These are phyloP conservation scores for Coreoperca whiteheadi DNA, from an alignment of 2,113 vertebrate species.

Conservation along the genomic window DNA sequence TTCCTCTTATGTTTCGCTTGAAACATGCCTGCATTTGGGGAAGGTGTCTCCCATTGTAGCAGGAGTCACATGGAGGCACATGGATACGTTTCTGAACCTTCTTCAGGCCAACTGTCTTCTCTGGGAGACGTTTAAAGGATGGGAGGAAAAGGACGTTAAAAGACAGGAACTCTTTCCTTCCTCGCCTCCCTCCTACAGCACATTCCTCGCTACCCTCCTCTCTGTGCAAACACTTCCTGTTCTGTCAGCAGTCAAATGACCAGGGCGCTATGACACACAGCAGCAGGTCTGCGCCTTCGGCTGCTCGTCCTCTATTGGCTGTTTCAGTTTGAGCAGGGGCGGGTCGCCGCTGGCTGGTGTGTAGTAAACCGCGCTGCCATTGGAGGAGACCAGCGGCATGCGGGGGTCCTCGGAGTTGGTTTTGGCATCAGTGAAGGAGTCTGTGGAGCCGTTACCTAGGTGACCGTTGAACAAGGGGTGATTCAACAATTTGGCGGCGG, in stretches of 20 bases:
- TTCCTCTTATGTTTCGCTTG: conserved; percentile 21
- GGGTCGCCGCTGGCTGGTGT: conserved; percentile 95
- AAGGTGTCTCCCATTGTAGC: neutral
- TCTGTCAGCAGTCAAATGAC: conserved; percentile 21
- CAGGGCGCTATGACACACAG: conserved; percentile 88
- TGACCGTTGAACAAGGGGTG: conserved; percentile 92
- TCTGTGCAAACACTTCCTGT: conserved; percentile 48
- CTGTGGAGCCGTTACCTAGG: conserved; percentile 86
- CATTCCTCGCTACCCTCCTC: neutral
- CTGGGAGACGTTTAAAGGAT: conserved; percentile 25
- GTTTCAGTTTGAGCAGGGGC: conserved; percentile 93
- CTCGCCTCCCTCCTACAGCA: conserved; percentile 21
- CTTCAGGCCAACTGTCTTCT: conserved; percentile 3
- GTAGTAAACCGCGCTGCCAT: conserved; percentile 92
- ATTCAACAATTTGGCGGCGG: conserved; percentile 91
- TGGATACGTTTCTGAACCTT: conserved; percentile 2
- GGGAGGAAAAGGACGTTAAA: conserved; percentile 23
- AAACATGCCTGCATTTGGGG: conserved; percentile 13
- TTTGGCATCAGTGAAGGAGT: conserved; percentile 81
- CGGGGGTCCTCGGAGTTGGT: conserved; percentile 87
- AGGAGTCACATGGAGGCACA: conserved; percentile 24
- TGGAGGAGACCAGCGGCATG: conserved; percentile 92
- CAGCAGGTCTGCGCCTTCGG: conserved; percentile 91
- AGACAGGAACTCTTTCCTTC: conserved; percentile 38
- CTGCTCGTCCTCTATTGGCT: conserved; percentile 92